A percentile compares a stretch with the other conserved stretches of the same genome.
Conservation (phyloP, 2,888 invertebrate genomes). For the Drosophila fungiperda region DNA sequence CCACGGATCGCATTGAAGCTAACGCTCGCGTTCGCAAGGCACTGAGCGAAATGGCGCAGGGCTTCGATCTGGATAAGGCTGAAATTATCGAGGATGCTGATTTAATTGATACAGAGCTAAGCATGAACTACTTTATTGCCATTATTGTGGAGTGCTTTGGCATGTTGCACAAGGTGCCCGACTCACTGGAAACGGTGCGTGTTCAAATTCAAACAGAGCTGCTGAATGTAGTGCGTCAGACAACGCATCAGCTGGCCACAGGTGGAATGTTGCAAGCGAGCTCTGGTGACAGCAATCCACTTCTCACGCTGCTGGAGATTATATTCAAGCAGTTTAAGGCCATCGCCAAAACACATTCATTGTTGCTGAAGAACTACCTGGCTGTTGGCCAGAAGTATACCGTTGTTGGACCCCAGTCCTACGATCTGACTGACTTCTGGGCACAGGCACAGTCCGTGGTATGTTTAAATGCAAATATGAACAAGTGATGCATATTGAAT, state of each 20-base stretch:
- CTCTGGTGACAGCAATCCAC: conserved; percentile 81
- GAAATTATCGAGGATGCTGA: conserved; percentile 87
- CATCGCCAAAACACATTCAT: conserved; percentile 91
- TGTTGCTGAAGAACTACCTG: conserved; percentile 88
- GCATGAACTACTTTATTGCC: conserved; percentile 90
- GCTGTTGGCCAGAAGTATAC: conserved; percentile 88
- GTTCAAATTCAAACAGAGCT: conserved; percentile 93
- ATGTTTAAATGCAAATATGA: conserved; percentile 81
- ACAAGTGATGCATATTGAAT: not conserved
- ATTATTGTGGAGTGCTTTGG: conserved; percentile 94
- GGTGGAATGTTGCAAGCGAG: conserved; percentile 53
- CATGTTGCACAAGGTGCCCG: conserved; percentile 92
- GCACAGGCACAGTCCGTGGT: conserved; percentile 95
- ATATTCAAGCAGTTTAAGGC: conserved; percentile 93
- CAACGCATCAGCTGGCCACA: conserved; percentile 90
- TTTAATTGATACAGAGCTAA: conserved; percentile 87
- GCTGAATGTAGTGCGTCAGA: conserved; percentile 91
- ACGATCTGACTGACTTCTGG: conserved; percentile 94
- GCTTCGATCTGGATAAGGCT: conserved; percentile 83
- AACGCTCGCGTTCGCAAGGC: conserved; percentile 86
- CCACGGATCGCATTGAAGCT: conserved; percentile 86
- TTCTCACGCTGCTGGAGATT: conserved; percentile 89
- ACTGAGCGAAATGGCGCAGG: conserved; percentile 86
- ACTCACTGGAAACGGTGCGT: conserved; percentile 93
- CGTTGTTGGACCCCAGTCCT: conserved; percentile 84